Evolutionary conservation across 64 coral and sea anemone species (phyloP).

Genomic region (Actinia equina): DNA sequence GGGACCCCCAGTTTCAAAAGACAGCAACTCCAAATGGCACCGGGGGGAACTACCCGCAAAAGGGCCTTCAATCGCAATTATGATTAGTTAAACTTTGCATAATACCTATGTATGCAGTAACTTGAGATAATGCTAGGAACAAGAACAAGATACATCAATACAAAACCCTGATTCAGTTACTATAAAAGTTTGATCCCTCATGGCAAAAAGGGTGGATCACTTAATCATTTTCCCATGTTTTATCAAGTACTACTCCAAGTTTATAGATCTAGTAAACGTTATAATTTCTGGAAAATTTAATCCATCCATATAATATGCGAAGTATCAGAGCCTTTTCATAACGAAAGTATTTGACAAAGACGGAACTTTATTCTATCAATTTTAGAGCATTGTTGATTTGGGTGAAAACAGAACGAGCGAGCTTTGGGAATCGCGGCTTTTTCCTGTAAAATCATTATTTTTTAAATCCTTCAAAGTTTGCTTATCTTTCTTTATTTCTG

Average conservation of each 20-base stretch:
- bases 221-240: neutral
- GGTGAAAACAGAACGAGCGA: neutral
- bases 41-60: too few species aligned
- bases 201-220: neutral
- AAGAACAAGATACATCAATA: slow-evolving; percentile 1
- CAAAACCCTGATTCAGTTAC: neutral
- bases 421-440: neutral
- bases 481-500: too few species aligned
- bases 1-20: too few species aligned
- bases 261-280: neutral
- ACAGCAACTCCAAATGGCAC: too few species aligned
- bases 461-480: neutral
- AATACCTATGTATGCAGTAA: too few species aligned
- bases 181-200: neutral
- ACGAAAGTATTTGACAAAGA: too few species aligned
- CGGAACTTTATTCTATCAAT: too few species aligned
- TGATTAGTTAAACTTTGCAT: too few species aligned
- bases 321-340: neutral
- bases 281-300: neutral
- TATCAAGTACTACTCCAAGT: neutral
- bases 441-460: neutral
- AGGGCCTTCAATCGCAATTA: too few species aligned
- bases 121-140: too few species aligned
- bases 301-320: neutral
- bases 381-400: too few species aligned